Conservation (phyloP, 2,888 invertebrate species). For the Dolichomitus sp. region DNA sequence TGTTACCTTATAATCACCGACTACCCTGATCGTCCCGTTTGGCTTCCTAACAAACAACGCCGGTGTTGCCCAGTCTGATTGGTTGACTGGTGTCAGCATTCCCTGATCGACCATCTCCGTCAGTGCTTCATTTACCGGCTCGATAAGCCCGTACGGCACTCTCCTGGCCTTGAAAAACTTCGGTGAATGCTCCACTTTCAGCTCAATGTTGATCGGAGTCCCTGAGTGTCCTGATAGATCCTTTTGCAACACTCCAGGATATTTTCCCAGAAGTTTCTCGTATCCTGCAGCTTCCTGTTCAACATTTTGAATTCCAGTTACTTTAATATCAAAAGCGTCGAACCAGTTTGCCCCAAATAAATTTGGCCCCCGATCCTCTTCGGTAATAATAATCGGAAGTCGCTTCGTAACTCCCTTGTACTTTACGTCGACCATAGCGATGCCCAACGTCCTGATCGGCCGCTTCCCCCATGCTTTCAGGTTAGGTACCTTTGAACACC, state of each 20-base stretch:
- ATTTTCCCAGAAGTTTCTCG: constrained; percentile 10
- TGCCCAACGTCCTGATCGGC: constrained; percentile 4
- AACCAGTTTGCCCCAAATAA: constrained; percentile 53
- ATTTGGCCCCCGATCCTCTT: constrained; percentile 42
- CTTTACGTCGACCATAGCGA: constrained; percentile 8
- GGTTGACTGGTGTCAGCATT: constrained; percentile 42
- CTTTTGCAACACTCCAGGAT: neutral
- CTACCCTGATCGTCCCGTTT: constrained; percentile 64
- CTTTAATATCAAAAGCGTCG: constrained; percentile 35
- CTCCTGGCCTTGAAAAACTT: constrained; percentile 44
- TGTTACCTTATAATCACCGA: constrained; percentile 72
- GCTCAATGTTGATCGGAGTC: constrained; percentile 18
- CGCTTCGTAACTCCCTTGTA: constrained; percentile 7
- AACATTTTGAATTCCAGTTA: no score
- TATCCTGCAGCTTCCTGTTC: no score
- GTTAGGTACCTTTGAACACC: neutral
- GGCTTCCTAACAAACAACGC: constrained; percentile 64
- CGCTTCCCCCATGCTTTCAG: constrained; percentile 38
- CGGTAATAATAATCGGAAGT: constrained; percentile 30
- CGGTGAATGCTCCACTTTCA: constrained; percentile 35
- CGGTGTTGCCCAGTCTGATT: constrained; percentile 70
- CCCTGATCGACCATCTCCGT: constrained; percentile 42
- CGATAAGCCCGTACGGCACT: constrained; percentile 49
- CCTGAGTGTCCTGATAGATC: constrained; percentile 29
- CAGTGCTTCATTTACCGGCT: constrained; percentile 14